Conservation (phyloP, 2,888 invertebrate genomes). For the Chydorus sphaericus region DNA sequence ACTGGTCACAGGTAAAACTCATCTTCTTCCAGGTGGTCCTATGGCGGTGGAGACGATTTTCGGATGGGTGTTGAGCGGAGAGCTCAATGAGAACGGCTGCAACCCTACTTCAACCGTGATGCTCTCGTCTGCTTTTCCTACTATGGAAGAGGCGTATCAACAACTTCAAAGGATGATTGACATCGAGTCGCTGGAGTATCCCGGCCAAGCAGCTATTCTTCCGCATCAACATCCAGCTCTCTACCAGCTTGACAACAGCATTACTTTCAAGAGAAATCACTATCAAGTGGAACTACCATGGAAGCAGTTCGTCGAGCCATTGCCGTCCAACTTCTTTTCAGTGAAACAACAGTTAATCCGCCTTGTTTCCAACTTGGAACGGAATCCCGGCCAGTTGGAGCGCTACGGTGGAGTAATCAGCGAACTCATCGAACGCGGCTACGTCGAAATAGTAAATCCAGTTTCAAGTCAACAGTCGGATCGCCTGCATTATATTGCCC, state of each 20-base stretch:
- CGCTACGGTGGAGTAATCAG: neutral
- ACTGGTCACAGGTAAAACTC: neutral
- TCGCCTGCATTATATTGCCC: constrained; percentile 21
- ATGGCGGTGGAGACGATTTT: neutral
- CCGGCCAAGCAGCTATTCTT: no score
- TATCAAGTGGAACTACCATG: constrained; percentile 1
- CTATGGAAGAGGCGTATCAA: no score
- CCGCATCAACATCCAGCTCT: no score
- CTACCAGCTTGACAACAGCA: no score
- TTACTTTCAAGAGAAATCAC: neutral
- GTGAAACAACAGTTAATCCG: neutral
- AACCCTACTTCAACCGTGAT: neutral
- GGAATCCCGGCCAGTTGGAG: neutral
- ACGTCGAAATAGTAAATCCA: constrained; percentile 2
- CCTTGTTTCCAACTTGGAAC: neutral
- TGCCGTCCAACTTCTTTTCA: neutral
- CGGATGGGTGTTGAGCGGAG: neutral
- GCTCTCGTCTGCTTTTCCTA: no score
- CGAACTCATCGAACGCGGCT: neutral
- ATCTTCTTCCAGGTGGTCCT: neutral
- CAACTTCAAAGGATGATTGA: neutral
- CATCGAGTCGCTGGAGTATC: neutral
- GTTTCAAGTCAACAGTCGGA: neutral
- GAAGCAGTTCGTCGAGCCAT: neutral
- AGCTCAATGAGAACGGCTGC: no score